A percentile compares a stretch with the other conserved stretches of the same genome.
These are phyloP conservation scores for Amiota mariae DNA, from an alignment of 2,888 invertebrate genomes.

Conservation along the genomic window DNA sequence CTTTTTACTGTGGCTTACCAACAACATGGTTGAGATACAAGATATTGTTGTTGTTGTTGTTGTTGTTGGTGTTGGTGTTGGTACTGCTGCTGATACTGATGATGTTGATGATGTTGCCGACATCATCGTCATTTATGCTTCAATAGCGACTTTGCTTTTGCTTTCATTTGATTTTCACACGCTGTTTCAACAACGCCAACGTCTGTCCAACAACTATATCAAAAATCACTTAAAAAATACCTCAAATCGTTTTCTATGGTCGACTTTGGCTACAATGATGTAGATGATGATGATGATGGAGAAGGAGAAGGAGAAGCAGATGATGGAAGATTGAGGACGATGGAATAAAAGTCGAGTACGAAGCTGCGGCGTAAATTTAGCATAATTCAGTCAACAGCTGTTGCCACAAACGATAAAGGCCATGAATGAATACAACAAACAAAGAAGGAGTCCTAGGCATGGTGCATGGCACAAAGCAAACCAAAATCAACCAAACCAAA, in stretches of 20 bases:
- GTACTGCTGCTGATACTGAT: not conserved
- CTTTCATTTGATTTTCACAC: no score
- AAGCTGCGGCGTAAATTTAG: slow-evolving; percentile 59
- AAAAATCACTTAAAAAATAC: slow-evolving; percentile 66
- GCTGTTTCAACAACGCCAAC: no score
- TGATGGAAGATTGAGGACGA: not conserved
- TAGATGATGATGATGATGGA: not conserved
- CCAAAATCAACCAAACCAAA: not conserved
- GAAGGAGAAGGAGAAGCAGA: not conserved
- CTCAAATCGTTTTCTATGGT: slow-evolving; percentile 49
- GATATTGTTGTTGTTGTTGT: slow-evolving; percentile 1
- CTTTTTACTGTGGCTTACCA: slow-evolving; percentile 15
- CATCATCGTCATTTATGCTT: not conserved
- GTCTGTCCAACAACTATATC: slow-evolving; percentile 52
- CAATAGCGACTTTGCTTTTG: not conserved
- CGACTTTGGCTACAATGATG: not conserved
- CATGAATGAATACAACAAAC: slow-evolving; percentile 59
- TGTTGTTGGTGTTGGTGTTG: not conserved
- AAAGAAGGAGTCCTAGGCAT: not conserved
- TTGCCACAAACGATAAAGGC: slow-evolving; percentile 66
- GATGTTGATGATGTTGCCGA: slow-evolving; percentile 9
- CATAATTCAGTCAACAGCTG: slow-evolving; percentile 66
- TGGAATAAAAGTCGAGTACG: not conserved
- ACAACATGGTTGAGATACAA: slow-evolving; percentile 5
- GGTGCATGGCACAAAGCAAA: not conserved